Base-by-base conservation (phyloP, 92 coral and sea anemone genomes). In the Heteractis magnifica region DNA sequence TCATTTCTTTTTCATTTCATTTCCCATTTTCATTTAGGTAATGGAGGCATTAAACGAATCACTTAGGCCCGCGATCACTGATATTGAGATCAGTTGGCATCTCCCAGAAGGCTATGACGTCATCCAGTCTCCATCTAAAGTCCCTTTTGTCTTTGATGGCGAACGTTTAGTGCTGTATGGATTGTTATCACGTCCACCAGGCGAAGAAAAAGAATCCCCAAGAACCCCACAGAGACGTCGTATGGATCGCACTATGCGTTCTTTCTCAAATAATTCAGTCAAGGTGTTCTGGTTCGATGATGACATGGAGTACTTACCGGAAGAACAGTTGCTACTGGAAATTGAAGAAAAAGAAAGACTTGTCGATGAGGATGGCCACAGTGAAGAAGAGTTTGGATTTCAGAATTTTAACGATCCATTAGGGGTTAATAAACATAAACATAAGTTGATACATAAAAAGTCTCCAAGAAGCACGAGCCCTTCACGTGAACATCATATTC, bases 221-320 rank as follows among this genome's bases (percentile, higher is more conserved):
- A 78, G 83, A 59, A 87, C 92, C 51, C 94, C 94, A 49, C 76
- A 41, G 14, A 83, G 78, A 65, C 81, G 92, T 56, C 93, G 87
- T 65, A 91, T 89, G 89, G 94, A 93, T 71, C 84, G 90, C 85
- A 89, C 91, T 73, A 91, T 89, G 95, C 86, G 96, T 8, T 91
- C 93, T 6, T 89, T 90, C 41, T 89, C 94, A 0, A 89, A 88
- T 85, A 89, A 87, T 56, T 92, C 96, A 0, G 97, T 96, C 26
- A 96, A 96, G 85, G 99, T 94, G 64, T 96, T 96, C 78, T 96
- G 99, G 99, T 96, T 96, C 80, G 99, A 96, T 51, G 99, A 96
- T 56, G 99, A 96, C 18, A 83, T 95, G 77, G 99, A 94, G 60
- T 87, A 89, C 77, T 76, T 94, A 12, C 95, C 98, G 2, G 98